Base-by-base conservation (phyloP, 2,888 invertebrate genomes). In the Eugnorisma glareosa region DNA sequence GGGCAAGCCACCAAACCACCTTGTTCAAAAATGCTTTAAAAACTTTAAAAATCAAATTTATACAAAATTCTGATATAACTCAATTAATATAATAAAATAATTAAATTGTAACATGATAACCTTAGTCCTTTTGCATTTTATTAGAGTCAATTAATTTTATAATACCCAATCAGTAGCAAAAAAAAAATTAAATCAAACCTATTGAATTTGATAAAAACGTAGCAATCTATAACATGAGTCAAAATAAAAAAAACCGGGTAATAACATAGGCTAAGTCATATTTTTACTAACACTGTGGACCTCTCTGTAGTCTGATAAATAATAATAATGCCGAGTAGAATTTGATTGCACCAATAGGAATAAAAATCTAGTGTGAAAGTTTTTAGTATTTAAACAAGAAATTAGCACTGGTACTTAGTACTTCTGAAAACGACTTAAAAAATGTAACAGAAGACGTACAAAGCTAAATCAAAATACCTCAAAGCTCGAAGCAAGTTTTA, bases 141-240 rank as follows among this genome's bases (percentile, higher is more conserved):
- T 80, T 59, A 79, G 11, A 24, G 6, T 21, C 8, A 51, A 75
- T 59, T 82, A 15, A 31, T 40, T 48, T 6, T n/a, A 40, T n/a
- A 37, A 37, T 31, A 24, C 1, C 2, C 15, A 40, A 48, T 40
- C 31, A 28, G 8, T 59, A 59, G 1, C n/a, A n/a, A 63, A 63
- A 28, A 18, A 40, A 45, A 45, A 37, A 0, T 2, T 6, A 7
- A n/a, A 35, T 6, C 0, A 28, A 43, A 37, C 21, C 24, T 18
- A n/a, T 1, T 31, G 1, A 28, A 28, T 24, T 24, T n/a, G 21
- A 59, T 57, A 31, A 45, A 70, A 48, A 51, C 24, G 1, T 18
- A 7, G 4, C 11, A 40, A n/a, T 37, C 8, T 73, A 5, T 8
- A 73, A n/a, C 2, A 15, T 18, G 18, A 54, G 37, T 48, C 24